phyloP scores from a whole-genome alignment of 2,888 invertebrate species.

The Spatulosminthurus flaviceps region DNA sequence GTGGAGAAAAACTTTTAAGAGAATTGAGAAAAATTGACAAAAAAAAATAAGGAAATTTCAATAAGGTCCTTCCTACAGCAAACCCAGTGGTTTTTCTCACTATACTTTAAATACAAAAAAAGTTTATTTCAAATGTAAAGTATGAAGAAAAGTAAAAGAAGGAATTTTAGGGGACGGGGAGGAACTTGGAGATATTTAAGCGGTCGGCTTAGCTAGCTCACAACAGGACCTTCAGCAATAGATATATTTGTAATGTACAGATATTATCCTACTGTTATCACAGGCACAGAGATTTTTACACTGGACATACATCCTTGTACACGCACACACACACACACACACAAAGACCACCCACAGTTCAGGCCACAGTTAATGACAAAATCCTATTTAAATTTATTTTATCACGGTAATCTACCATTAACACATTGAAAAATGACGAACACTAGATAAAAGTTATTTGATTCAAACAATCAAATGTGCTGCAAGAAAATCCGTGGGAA shows the following conservation, averaged over 20 bases:
- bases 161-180: not conserved
- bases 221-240: too few relatives aligned
- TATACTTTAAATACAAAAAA: too few relatives aligned
- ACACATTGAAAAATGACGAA: conserved; percentile 29
- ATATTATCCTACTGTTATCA: not conserved
- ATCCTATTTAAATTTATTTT: not conserved
- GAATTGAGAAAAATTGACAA: conserved; percentile 16
- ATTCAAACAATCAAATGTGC: conserved; percentile 47
- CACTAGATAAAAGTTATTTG: conserved; percentile 33
- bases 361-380: not conserved
- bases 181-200: not conserved
- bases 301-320: too few relatives aligned
- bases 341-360: not conserved
- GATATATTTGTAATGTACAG: not conserved
- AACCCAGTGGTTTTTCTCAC: not conserved
- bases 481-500: conserved; percentile 51
- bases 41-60: conserved; percentile 1
- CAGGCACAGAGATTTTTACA: not conserved
- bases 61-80: not conserved
- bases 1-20: not conserved
- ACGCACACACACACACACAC: not conserved
- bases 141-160: not conserved
- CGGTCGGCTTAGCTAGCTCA: conserved; percentile 1
- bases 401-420: not conserved
- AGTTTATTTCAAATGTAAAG: not conserved